Base-by-base conservation (phyloP, 2,113 vertebrate species). In the Struthidea cinerea region DNA sequence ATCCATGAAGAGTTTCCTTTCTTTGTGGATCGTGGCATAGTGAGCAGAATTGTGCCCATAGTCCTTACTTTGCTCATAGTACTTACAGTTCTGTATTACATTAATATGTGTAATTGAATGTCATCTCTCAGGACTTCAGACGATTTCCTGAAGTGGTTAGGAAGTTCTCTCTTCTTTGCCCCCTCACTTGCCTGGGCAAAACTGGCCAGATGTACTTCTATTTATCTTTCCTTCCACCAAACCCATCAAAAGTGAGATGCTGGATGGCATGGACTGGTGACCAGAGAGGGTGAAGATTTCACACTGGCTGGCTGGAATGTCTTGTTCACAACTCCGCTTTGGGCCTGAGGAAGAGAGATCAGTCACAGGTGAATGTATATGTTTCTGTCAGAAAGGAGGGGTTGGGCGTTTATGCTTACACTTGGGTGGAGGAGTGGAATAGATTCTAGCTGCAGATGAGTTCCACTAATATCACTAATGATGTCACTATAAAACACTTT, bases 331-430 rank as follows among this genome's bases (percentile, higher is more conserved):
- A 52, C 39, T 11, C 46, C 84, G 23, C 23, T 67, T 75, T 84
- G 24, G 49, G 53, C 32, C 28, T 57, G 4, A 32, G 15, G 35
- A 84, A 63, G 52, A 55, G 42, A 61, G 6, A 41, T 49, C n/a
- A 27, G 50, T 57, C 59, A 1, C 10, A 35, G 18, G 41, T 9
- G 9, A 42, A 27, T 1, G 0, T 32, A 2, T 11, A 16, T 35
- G 26, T 41, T 81, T 68, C 6, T 55, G 46, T 70, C 68, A 70
- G 49, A 85, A 26, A 26, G 53, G 13, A 76, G 16, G 16, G 4
- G 19, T 5, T 10, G 19, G 24, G 4, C 5, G 19, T n/a, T 63
- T 76, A 22, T 60, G 26, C 44, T 71, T 49, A 12, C 16, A 60
- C 11, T 2, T 56, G 39, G 11, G 11, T 71, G 52, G 56, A 83